Base-by-base conservation (phyloP, 2,113 vertebrate species). In the Psilopogon haemacephalus region DNA sequence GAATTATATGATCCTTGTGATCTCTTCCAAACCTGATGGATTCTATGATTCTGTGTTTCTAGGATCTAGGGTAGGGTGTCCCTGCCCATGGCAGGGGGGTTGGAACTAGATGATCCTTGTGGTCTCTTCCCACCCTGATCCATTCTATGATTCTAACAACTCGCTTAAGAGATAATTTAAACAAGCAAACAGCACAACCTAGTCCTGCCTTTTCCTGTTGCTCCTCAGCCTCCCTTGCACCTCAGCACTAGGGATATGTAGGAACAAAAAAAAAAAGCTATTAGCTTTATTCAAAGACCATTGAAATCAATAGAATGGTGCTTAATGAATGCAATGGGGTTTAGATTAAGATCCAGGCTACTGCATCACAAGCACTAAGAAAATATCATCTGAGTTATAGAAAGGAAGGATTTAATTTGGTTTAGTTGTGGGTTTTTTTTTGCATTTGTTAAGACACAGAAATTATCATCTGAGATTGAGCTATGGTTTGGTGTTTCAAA, bases 271-370 rank as follows among this genome's bases (percentile, higher is more conserved):
- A 84, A 94, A 83, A 17, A 84, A 48, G 72, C 87, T 76, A 59
- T 91, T 84, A 93, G 72, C 46, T 79, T 91, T 91, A 92, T 74
- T 83, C 82, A 91, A 92, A 92, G 75, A 77, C 87, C 37, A 64
- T 7, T 85, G 71, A 94, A 94, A 68, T 91, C 81, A 85, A 73
- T 12, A 90, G 84, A 96, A 96, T 89, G 89, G 86, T 54, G 69
- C 72, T 79, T 89, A 91, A 91, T 87, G 60, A 94, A 79, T 88
- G 85, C 67, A 94, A 88, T 65, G 72, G n/a, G 4, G 65, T 95
- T 89, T 84, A 95, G 68, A 94, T 84, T 89, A 92, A 93, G 81
- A 58, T 71, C 65, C 38, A 87, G 74, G 74, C 81, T 93, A 70
- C 78, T 64, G 91, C 75, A 95, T 92, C 81, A 91, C 84, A 81